Base-by-base conservation (phyloP, 2,888 invertebrate species). In the Nezara viridula region DNA sequence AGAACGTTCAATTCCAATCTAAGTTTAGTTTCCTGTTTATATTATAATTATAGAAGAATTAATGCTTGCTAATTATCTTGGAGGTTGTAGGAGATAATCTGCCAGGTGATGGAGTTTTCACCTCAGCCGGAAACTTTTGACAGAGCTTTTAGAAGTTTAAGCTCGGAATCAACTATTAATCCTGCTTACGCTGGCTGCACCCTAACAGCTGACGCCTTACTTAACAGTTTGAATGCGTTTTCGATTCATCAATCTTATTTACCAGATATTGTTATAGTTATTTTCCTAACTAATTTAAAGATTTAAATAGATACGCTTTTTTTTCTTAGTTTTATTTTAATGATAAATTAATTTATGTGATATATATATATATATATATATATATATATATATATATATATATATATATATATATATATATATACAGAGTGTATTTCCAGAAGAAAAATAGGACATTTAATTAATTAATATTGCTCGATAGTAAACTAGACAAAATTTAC, bases 61-160 rank as follows among this genome's bases (percentile, higher is more conserved):
- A 73, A 73, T 73, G 7, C 37, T 21, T 7, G 32, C 32, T 73
- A 73, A 73, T 73, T 37, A 73, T 7, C 0, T 73, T 32, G 32
- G 32, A 32, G 19, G 37, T 73, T 37, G 66, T 73, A 73, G 14
- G 32, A 73, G 66, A 73, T 73, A 73, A 37, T 37, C 66, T 73
- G 32, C 37, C 66, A 19, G 66, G 66, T 73, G 66, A 73, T 73
- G 66, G 66, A 73, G 66, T 73, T 73, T 73, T 73, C 66, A 73
- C 66, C 66, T 73, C 19, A 37, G 66, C 19, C 66, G 66, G 66
- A 37, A 73, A 73, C 66, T 73, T 73, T 37, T 73, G 66, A 73
- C 66, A 73, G 66, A 73, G 32, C 66, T 73, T 73, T 73, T 37
- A 73, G 66, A 37, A 73, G 66, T 73, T 73, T 37, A 73, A 73